phyloP scores from a whole-genome alignment of 1,140 invertebrate species.

The Hydropsyche tenuis region DNA sequence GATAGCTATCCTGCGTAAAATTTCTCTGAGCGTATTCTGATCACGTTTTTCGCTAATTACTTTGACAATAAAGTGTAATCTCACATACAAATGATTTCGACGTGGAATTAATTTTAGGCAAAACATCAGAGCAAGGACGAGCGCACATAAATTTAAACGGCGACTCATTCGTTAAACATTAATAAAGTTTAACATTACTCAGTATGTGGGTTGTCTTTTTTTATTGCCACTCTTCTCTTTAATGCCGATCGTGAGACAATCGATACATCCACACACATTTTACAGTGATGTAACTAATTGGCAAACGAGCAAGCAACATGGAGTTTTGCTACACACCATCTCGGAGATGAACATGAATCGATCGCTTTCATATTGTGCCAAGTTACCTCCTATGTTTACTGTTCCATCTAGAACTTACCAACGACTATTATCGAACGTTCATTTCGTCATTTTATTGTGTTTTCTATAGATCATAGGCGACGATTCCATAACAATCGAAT shows the following conservation, averaged over 20 bases:
- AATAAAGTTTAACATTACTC: too few species aligned
- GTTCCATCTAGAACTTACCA: too few species aligned
- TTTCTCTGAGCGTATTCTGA: neutral
- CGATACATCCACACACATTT: neutral
- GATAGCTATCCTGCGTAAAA: too few species aligned
- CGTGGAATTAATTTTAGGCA: neutral
- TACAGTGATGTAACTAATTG: constrained; percentile 27
- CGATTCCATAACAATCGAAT: too few species aligned
- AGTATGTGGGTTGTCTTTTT: too few species aligned
- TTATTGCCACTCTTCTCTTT: neutral
- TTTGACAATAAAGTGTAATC: neutral
- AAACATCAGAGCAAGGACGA: neutral
- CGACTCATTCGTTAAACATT: too few species aligned
- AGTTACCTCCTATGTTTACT: neutral
- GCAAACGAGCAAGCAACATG: neutral
- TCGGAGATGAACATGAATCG: constrained; percentile 18
- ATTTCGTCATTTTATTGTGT: too few species aligned
- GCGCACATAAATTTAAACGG: too few species aligned
- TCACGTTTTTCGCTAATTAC: constrained; percentile 20
- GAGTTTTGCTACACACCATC: neutral
- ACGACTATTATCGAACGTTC: too few species aligned
- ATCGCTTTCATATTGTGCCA: constrained; percentile 23
- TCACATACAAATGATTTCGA: neutral
- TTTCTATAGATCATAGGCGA: too few species aligned
- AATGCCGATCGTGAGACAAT: neutral